Conservation (phyloP, 2,888 invertebrate genomes). For the Hyppa rectilinea region DNA sequence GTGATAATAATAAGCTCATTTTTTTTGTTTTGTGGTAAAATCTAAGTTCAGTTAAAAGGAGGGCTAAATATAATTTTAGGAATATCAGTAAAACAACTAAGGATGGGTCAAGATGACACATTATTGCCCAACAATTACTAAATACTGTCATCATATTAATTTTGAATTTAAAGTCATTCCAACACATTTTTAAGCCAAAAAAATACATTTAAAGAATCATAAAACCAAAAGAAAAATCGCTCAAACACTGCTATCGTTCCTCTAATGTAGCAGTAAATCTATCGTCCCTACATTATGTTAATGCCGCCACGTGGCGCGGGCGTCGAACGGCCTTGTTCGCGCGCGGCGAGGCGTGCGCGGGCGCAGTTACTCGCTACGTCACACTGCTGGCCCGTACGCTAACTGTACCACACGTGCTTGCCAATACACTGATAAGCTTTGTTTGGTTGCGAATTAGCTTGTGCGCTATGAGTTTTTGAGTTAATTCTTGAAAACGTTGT, state of each 20-base stretch:
- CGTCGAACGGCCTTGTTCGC: conserved; percentile 79
- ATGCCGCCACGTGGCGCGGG: conserved; percentile 65
- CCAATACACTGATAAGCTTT: conserved; percentile 52
- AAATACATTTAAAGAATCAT: background rate
- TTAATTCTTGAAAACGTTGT: too few relatives aligned
- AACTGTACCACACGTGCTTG: conserved; percentile 75
- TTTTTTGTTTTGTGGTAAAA: background rate
- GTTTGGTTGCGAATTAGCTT: conserved; percentile 31
- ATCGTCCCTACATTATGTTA: conserved; percentile 56
- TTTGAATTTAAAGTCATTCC: too few relatives aligned
- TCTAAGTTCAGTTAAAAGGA: background rate
- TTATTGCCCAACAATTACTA: background rate
- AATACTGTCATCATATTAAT: too few relatives aligned
- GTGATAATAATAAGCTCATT: background rate
- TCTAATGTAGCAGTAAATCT: conserved; percentile 43
- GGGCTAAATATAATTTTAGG: background rate
- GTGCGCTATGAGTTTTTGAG: background rate
- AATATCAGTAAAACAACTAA: background rate
- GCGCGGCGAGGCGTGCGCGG: conserved; percentile 66
- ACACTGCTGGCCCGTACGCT: conserved; percentile 62
- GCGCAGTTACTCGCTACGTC: conserved; percentile 69
- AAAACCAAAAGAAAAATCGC: background rate
- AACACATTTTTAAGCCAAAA: background rate
- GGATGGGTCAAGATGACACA: background rate
- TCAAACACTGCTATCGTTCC: background rate